Conservation (phyloP, 1,140 invertebrate genomes). For the Drosophila tani region DNA sequence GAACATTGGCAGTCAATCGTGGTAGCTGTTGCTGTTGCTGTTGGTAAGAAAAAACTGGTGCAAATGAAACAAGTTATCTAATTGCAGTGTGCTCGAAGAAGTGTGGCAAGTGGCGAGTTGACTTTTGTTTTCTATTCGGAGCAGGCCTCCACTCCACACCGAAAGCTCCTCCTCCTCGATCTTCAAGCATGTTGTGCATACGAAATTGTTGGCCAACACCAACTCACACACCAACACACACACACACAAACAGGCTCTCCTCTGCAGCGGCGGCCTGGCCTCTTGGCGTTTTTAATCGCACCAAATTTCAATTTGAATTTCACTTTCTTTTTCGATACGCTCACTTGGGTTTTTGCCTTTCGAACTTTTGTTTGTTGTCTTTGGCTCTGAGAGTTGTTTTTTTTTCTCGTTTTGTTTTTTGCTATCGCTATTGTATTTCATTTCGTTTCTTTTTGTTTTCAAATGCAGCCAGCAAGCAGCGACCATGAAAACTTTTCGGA, state of each 20-base stretch:
- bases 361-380: constrained; percentile 72
- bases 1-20: constrained; percentile 82
- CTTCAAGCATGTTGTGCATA: constrained; percentile 70
- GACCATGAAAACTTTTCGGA: constrained; percentile 72
- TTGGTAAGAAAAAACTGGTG: constrained; percentile 66
- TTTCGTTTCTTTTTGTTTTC: constrained; percentile 63
- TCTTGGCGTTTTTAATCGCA: constrained; percentile 76
- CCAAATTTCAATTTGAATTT: constrained; percentile 84
- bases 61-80: constrained; percentile 83
- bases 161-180: constrained; percentile 21
- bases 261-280: constrained; percentile 50
- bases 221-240: neutral
- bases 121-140: constrained; percentile 80
- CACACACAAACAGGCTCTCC: constrained; percentile 32
- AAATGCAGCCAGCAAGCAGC: constrained; percentile 59
- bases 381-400: constrained; percentile 16
- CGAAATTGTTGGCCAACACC: constrained; percentile 66
- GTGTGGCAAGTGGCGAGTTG: constrained; percentile 81
- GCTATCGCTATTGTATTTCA: constrained; percentile 31
- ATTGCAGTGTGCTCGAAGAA: constrained; percentile 69
- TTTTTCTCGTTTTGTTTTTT: constrained; percentile 10
- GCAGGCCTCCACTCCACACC: constrained; percentile 25
- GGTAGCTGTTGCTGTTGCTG: constrained; percentile 17
- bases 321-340: constrained; percentile 84
- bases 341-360: constrained; percentile 83